Percentiles rank a stretch among this genome's conserved stretches.
Conservation (phyloP, 53 echinoderm and acorn worm species). For the Holothuria scabra region DNA sequence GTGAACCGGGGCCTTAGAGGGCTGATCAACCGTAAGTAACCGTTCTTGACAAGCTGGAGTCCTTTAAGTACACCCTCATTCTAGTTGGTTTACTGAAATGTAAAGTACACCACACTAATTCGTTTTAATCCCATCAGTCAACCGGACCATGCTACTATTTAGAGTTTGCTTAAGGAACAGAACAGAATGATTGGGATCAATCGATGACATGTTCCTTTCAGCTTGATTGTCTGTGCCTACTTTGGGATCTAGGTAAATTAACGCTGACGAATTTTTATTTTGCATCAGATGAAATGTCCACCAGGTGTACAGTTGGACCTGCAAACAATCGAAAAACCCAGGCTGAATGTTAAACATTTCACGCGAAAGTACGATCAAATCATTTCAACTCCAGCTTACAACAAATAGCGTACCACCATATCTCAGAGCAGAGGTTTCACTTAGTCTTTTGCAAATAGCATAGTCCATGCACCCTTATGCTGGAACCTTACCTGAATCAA, state of each 20-base stretch:
- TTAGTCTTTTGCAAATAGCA: too few relatives aligned
- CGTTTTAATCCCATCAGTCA: slow-evolving; percentile 36
- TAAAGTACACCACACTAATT: slow-evolving; percentile 41
- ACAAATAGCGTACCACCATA: too few relatives aligned
- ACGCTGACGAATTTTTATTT: slow-evolving; percentile 1
- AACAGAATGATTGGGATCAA: slow-evolving; percentile 9
- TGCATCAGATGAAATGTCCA: too few relatives aligned
- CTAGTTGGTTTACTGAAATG: slow-evolving; percentile 23
- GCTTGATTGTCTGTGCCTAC: not conserved
- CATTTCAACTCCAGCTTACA: too few relatives aligned
- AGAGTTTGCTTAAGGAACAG: not conserved
- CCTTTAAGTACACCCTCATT: slow-evolving; percentile 29
- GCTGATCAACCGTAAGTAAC: slow-evolving; percentile 31
- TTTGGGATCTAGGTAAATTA: slow-evolving; percentile 27
- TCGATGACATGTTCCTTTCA: slow-evolving; percentile 17
- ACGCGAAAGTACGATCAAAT: too few relatives aligned
- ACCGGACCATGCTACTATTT: slow-evolving; percentile 19
- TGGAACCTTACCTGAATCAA: too few relatives aligned
- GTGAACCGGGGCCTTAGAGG: slow-evolving; percentile 15
- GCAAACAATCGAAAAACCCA: too few relatives aligned
- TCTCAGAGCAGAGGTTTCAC: too few relatives aligned
- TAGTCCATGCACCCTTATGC: too few relatives aligned
- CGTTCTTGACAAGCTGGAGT: slow-evolving; percentile 9
- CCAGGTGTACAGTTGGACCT: too few relatives aligned
- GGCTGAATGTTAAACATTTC: too few relatives aligned